A percentile compares a stretch with the other conserved stretches of the same genome.
phyloP scores from a whole-genome alignment of 2,888 invertebrate genomes.

The Diploptera punctata region DNA sequence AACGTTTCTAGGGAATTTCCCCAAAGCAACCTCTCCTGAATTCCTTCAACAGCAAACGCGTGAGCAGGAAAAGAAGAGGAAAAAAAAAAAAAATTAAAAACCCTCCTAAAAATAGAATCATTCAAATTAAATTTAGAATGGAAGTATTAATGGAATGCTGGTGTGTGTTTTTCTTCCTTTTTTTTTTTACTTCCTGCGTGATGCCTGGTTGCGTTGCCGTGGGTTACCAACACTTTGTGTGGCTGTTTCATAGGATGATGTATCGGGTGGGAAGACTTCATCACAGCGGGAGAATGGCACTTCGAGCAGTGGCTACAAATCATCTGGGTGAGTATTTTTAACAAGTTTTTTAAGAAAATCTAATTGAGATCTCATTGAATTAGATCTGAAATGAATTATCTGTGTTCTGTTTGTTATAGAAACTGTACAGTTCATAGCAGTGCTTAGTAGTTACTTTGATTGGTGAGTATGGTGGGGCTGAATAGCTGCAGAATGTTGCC shows the following conservation, averaged over 20 bases:
- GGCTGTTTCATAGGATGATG: slow-evolving; percentile 62
- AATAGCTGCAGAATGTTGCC: too few species aligned
- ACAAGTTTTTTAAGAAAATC: slow-evolving; percentile 1
- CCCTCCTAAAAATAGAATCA: slow-evolving; percentile 15
- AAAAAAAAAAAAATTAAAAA: too few species aligned
- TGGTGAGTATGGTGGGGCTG: slow-evolving; percentile 43
- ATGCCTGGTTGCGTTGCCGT: slow-evolving; percentile 44
- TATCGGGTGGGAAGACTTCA: slow-evolving; percentile 47
- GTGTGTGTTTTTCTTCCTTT: slow-evolving; percentile 55
- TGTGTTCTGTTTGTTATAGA: slow-evolving; percentile 43
- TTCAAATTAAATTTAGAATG: slow-evolving; percentile 13
- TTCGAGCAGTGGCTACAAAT: slow-evolving; percentile 58
- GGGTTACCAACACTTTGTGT: slow-evolving; percentile 46
- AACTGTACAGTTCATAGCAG: slow-evolving; percentile 41
- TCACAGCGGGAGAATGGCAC: slow-evolving; percentile 60
- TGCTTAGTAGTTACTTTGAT: slow-evolving; percentile 37
- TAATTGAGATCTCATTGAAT: not conserved
- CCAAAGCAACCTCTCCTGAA: not conserved
- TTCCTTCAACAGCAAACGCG: slow-evolving; percentile 10
- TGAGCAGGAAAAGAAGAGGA: slow-evolving; percentile 31
- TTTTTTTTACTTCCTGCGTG: slow-evolving; percentile 50
- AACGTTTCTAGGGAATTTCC: slow-evolving; percentile 25
- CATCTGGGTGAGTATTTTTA: slow-evolving; percentile 60
- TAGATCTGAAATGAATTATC: slow-evolving; percentile 35
- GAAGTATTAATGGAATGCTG: slow-evolving; percentile 53